Evolutionary conservation across 1,140 invertebrate species (phyloP).

Genomic region (Cylas formicarius): DNA sequence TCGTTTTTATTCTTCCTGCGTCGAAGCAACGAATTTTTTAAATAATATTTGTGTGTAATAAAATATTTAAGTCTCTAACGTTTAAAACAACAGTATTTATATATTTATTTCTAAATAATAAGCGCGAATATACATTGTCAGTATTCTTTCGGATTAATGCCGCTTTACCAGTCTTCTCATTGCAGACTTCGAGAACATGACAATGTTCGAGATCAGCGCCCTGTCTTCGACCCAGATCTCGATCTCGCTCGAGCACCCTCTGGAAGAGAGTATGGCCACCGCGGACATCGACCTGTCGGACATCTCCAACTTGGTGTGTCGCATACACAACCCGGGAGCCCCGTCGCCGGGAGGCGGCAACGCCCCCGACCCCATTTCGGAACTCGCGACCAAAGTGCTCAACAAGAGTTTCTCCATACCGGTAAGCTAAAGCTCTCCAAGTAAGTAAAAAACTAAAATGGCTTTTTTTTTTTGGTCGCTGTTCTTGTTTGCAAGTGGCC

Average conservation of each 20-base stretch:
- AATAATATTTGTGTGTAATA: too few relatives aligned
- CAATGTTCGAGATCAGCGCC: constrained; percentile 88
- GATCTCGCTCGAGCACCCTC: constrained; percentile 86
- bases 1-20: too few relatives aligned
- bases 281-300: constrained; percentile 83
- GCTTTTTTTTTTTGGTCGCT: too few relatives aligned
- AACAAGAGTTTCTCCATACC: constrained; percentile 89
- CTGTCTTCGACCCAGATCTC: constrained; percentile 83
- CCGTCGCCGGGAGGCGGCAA: constrained; percentile 47
- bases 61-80: too few relatives aligned
- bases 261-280: constrained; percentile 86
- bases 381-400: constrained; percentile 76
- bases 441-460: too few relatives aligned
- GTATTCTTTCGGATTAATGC: background rate
- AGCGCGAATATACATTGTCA: too few relatives aligned
- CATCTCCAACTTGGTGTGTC: constrained; percentile 61
- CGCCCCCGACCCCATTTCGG: constrained; percentile 55
- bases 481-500: too few relatives aligned
- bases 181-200: constrained; percentile 65
- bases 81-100: too few relatives aligned
- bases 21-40: too few relatives aligned
- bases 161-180: constrained; percentile 13
- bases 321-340: constrained; percentile 44
- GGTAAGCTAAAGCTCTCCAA: too few relatives aligned
- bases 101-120: too few relatives aligned